Evolutionary conservation across 2,113 vertebrate genomes (phyloP), one percentile per base, ranked within the genome.

Genomic region (Setophaga coronata): DNA sequence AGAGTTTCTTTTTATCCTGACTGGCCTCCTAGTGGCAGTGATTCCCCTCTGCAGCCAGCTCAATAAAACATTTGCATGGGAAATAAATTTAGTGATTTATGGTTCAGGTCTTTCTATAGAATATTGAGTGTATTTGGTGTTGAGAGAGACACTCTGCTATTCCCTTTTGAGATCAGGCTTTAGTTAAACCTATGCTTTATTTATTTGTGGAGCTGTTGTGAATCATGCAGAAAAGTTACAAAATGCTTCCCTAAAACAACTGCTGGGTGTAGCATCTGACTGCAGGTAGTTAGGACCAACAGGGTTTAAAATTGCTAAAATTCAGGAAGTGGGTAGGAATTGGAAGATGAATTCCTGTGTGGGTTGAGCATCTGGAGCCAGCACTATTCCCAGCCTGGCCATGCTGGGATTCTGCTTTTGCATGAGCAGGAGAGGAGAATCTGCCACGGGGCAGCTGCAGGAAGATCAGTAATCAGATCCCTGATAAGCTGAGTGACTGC

Each of bases 361-460:
- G 38, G 36, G 10, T 3, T 69, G 14, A 45, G 14, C 1, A 0
- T 64, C 16, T 36, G 69, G 54, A 85, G 28, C 19, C 57, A 58
- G n/a, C 57, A 5, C 16, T 60, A 5, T 17, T 34, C 33, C 19
- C 61, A 65, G 36, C 7, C 57, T 73, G 54, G 36, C 0, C 25
- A 6, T 0, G 1, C 43, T 28, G 26, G 33, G 29, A 14, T 69
- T 71, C 43, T 79, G 34, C 34, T 7, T 36, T 36, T 10, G 18
- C 3, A 0, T 25, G 61, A n/a, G 38, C 51, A 26, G 65, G 53
- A 69, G 61, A 60, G 53, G 51, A 82, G 53, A 36, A 26, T 81
- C 33, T 82, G 82, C 62, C 45, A 31, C 1, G 7, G 45, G 53
- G 79, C 64, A 58, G 25, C 36, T 69, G 79, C 79, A 51, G 33